Evolutionary conservation across 2,888 invertebrate genomes (phyloP).

Genomic region (Oligia strigilis): DNA sequence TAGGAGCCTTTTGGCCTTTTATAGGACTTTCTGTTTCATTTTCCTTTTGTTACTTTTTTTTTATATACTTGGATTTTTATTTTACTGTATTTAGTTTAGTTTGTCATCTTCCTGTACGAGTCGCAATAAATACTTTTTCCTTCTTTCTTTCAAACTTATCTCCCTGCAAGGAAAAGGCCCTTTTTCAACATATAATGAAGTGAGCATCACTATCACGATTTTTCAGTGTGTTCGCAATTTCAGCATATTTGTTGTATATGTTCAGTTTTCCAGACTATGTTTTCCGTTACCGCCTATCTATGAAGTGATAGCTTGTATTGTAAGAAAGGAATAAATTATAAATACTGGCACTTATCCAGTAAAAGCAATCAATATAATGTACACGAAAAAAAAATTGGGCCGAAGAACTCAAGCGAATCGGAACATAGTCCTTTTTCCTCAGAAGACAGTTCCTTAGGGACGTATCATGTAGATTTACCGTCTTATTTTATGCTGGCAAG

Average conservation of each 20-base stretch:
- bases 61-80: too few relatives aligned
- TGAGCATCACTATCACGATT: background rate
- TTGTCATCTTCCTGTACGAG: too few relatives aligned
- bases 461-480: constrained; percentile 14
- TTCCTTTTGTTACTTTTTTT: too few relatives aligned
- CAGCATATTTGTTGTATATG: background rate
- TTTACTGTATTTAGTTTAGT: too few relatives aligned
- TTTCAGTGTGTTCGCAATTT: background rate
- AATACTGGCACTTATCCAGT: constrained; percentile 16
- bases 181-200: background rate
- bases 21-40: too few relatives aligned
- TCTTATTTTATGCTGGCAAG: constrained; percentile 6
- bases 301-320: background rate
- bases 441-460: background rate
- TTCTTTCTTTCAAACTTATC: background rate
- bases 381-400: background rate
- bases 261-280: background rate
- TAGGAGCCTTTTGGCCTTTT: too few relatives aligned
- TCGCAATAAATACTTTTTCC: too few relatives aligned
- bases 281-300: background rate
- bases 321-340: background rate
- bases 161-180: background rate
- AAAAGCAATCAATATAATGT: background rate
- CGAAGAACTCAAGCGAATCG: background rate
- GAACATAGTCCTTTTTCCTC: background rate